A percentile compares a stretch with the other conserved stretches of the same genome.
Conservation (phyloP, 2,888 invertebrate species). For the Actias luna region DNA sequence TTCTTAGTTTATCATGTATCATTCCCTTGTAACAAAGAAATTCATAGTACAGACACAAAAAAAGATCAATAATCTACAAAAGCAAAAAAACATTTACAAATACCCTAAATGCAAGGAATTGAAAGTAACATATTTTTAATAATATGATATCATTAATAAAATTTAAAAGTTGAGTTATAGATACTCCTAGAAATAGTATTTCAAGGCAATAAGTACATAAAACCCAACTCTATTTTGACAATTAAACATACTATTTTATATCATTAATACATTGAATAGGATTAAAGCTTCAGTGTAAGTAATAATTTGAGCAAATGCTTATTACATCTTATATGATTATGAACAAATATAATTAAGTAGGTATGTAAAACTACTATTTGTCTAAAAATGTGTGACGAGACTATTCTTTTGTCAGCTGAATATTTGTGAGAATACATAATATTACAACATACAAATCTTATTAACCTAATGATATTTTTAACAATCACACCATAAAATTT, state of each 20-base stretch:
- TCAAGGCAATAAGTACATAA: not conserved
- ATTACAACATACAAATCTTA: not conserved
- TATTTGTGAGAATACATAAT: not conserved
- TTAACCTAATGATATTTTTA: constrained; percentile 9
- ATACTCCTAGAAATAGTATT: not conserved
- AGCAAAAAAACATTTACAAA: not conserved
- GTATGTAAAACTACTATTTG: not conserved
- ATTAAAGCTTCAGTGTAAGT: not conserved
- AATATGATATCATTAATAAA: not conserved
- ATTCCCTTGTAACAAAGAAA: not conserved
- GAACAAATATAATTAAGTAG: not conserved
- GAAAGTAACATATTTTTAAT: not conserved
- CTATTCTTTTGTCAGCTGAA: not conserved
- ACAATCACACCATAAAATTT: not conserved
- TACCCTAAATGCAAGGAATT: not conserved
- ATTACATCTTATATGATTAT: not conserved
- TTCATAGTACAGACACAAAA: not conserved
- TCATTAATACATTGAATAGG: not conserved
- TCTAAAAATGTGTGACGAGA: not conserved
- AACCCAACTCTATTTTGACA: not conserved
- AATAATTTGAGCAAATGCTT: constrained; percentile 4
- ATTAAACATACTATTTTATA: not conserved
- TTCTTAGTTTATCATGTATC: not conserved
- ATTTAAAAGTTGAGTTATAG: not conserved
- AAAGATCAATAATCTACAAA: not conserved